Percentiles rank a stretch among this genome's conserved stretches.
phyloP scores from a whole-genome alignment of 2,888 invertebrate genomes.

The Baronia brevicornis region DNA sequence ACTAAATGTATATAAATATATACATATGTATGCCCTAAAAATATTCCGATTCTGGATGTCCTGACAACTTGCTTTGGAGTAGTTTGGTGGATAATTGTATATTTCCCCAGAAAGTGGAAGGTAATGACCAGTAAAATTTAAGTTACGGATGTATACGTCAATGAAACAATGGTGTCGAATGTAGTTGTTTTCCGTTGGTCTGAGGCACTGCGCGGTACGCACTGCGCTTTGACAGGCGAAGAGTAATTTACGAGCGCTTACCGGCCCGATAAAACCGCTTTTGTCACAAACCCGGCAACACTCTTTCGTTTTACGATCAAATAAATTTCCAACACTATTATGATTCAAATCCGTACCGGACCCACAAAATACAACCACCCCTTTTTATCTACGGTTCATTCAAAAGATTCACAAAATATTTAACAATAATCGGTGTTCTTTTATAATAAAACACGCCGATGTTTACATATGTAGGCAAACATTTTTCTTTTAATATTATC shows the following conservation, averaged over 20 bases:
- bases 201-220: slow-evolving; percentile 31
- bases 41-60: too few species aligned
- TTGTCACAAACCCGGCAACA: slow-evolving; percentile 64
- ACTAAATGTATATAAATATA: too few species aligned
- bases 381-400: slow-evolving; percentile 50
- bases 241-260: slow-evolving; percentile 66
- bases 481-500: slow-evolving; percentile 22
- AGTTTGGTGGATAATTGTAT: too few species aligned
- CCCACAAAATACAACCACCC: slow-evolving; percentile 63
- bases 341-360: slow-evolving; percentile 67
- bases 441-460: slow-evolving; percentile 23
- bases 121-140: too few species aligned
- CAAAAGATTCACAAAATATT: slow-evolving; percentile 56
- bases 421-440: slow-evolving; percentile 43
- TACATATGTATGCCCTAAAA: too few species aligned
- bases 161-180: slow-evolving; percentile 11
- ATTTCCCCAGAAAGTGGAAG: too few species aligned
- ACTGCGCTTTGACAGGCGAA: slow-evolving; percentile 62
- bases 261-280: slow-evolving; percentile 63
- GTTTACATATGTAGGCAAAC: slow-evolving; percentile 17
- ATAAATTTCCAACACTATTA: slow-evolving; percentile 74
- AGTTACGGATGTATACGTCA: background rate
- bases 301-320: slow-evolving; percentile 66
- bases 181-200: slow-evolving; percentile 16
- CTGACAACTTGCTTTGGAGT: too few species aligned